Percentiles rank a stretch among this genome's conserved stretches.
Conservation (phyloP, 2,113 vertebrate species). For the Gnathonemus echidnorhynchus region DNA sequence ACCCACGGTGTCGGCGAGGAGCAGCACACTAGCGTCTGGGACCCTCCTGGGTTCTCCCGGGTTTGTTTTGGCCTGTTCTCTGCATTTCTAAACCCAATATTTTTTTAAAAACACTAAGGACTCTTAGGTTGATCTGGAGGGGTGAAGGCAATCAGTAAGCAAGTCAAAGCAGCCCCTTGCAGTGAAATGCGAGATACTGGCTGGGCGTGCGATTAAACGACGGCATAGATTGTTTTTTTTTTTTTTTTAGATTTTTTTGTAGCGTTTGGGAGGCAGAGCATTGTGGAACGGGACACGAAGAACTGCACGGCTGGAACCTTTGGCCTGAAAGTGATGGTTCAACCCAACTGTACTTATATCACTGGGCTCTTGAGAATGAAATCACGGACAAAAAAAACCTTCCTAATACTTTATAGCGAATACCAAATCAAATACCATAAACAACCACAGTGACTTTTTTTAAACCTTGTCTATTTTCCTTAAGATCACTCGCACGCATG, state of each 20-base stretch:
- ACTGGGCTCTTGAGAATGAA: not conserved
- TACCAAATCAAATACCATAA: not conserved
- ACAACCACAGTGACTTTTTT: not conserved
- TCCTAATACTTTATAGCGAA: not conserved
- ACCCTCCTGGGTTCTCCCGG: not conserved
- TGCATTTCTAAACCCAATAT: not conserved
- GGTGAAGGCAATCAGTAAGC: not conserved
- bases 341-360: not conserved
- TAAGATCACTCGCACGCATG: not conserved
- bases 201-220: not conserved
- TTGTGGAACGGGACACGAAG: not conserved
- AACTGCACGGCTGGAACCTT: not conserved
- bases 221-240: not conserved
- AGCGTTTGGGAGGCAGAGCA: not conserved
- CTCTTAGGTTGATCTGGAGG: not conserved
- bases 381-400: not conserved
- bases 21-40: not conserved
- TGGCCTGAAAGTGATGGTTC: not conserved
- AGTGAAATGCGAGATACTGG: not conserved
- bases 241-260: not conserved
- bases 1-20: not conserved
- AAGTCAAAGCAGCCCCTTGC: not conserved
- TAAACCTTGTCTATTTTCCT: constrained; percentile 8
- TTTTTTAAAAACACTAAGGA: not conserved
- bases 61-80: not conserved